Evolutionary conservation across 2,797 vertebrate species (phyloP).

Genomic region (Sebastes iracundus): DNA sequence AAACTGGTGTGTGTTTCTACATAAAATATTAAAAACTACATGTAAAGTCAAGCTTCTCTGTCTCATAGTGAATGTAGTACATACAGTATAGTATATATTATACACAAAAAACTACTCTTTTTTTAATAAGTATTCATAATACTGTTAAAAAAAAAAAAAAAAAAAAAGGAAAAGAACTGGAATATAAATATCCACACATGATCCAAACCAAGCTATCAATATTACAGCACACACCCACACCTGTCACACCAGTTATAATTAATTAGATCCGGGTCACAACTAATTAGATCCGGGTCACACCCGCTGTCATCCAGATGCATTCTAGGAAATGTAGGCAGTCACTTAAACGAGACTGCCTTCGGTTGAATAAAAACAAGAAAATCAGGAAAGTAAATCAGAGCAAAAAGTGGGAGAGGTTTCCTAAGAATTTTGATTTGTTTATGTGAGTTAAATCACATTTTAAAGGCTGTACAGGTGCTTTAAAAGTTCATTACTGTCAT

Average conservation of each 20-base stretch:
- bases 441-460: background rate
- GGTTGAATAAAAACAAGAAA: background rate
- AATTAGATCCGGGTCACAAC: background rate
- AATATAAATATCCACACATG: background rate
- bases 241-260: background rate
- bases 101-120: background rate
- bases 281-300: background rate
- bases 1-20: background rate
- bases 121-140: background rate
- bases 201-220: too few species aligned
- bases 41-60: background rate
- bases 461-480: background rate
- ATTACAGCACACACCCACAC: background rate
- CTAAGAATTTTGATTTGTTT: background rate
- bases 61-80: background rate
- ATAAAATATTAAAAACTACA: background rate
- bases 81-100: background rate
- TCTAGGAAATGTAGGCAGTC: background rate
- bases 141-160: background rate
- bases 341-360: accelerated
- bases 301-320: background rate
- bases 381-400: background rate
- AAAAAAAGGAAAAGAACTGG: background rate
- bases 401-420: background rate
- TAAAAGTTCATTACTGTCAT: background rate